These are phyloP conservation scores for Macrosoma leucophasiata DNA, from an alignment of 2,888 invertebrate species.

Conservation along the genomic window DNA sequence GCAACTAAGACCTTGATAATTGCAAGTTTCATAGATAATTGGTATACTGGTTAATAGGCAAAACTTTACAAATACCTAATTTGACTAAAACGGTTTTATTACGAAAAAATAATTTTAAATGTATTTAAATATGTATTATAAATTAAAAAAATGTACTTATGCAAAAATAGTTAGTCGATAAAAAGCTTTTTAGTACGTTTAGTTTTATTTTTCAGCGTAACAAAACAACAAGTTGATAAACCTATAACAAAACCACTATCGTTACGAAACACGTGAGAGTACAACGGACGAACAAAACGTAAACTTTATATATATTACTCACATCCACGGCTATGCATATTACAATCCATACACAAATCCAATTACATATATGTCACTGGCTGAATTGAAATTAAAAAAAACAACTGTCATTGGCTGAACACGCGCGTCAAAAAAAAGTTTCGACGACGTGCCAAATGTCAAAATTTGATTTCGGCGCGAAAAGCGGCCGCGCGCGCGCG, in stretches of 20 bases:
- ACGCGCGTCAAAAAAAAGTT: too few species aligned
- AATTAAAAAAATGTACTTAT: constrained; percentile 2
- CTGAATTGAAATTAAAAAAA: constrained; percentile 31
- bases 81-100: constrained; percentile 45
- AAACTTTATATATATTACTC: constrained; percentile 49
- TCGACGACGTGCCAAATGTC: constrained; percentile 49
- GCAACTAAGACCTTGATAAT: constrained; percentile 72
- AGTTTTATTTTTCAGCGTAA: too few species aligned
- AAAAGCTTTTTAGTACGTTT: too few species aligned
- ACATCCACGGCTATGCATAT: constrained; percentile 66
- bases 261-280: constrained; percentile 31
- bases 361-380: constrained; percentile 36
- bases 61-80: too few species aligned
- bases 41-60: constrained; percentile 66
- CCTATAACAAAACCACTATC: too few species aligned
- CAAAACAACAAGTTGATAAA: too few species aligned
- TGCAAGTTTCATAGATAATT: constrained; percentile 74
- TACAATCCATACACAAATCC: constrained; percentile 55
- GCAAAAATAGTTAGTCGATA: neutral
- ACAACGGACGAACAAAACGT: constrained; percentile 66
- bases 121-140: constrained; percentile 13
- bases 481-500: constrained; percentile 66
- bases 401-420: constrained; percentile 33
- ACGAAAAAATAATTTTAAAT: constrained; percentile 25
- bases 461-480: constrained; percentile 63